Base-by-base conservation (phyloP, 2,113 vertebrate genomes). In the Hassar affinis region DNA sequence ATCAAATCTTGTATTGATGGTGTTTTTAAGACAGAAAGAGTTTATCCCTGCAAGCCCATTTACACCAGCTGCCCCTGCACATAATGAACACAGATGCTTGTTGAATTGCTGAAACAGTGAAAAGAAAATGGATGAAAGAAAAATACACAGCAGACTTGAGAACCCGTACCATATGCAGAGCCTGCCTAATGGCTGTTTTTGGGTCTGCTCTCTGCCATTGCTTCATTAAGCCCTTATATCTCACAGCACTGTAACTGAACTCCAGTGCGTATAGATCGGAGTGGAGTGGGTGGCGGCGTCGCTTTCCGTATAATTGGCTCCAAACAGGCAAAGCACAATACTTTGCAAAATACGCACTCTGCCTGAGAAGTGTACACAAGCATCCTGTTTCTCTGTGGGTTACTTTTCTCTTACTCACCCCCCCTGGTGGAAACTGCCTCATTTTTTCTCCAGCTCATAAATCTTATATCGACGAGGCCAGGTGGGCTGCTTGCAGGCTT, bases 171-270 rank as follows among this genome's bases (percentile, higher is more conserved):
- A 80, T 83, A 86, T 86, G 81, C 64, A 69, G 35, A 2, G 47
- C 38, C 30, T 47, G 79, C 51, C 56, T 81, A 87, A 87, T 84
- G 82, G 27, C 79, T 61, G 56, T 72, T 59, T 66, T 80, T 68
- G 62, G 56, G 62, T 56, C 49, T 82, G 64, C 71, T 62, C 61
- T 71, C 42, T 75, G 38, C 81, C 68, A 51, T 80, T 71, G 82
- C 80, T 84, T 81, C 79, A 86, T 68, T 84, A 86, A 79, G 76
- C 62, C 11, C 9, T 62, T 51, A 45, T 27, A 75, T 56, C 86
- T 83, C 42, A 9, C 33, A 49, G 76, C 83, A 38, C 56, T 81
- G 82, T 77, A 51, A 57, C 17, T 68, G 57, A 82, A 79, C 79
- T 59, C 3, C 45, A 57, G 57, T 0, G 52, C 56, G 61, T 84